Conservation (phyloP, 2,888 invertebrate genomes). For the Morinoia aosen region DNA sequence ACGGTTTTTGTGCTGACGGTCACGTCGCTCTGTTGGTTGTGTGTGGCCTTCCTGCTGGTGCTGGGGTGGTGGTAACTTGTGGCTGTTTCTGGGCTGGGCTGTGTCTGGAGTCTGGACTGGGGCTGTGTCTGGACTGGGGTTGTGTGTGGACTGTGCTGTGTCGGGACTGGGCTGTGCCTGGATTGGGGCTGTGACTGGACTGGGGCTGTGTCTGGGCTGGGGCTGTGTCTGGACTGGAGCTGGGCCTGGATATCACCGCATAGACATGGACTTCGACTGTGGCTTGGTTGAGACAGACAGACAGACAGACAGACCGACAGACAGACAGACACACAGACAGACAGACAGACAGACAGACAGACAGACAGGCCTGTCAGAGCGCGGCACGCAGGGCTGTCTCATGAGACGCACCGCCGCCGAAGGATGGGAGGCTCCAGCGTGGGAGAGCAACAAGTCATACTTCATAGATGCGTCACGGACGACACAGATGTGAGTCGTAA, state of each 20-base stretch:
- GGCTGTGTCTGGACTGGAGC: background rate
- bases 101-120: too few species aligned
- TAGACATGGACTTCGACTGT: too few species aligned
- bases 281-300: too few species aligned
- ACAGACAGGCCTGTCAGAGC: background rate
- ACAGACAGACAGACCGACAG: too few species aligned
- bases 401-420: background rate
- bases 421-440: background rate
- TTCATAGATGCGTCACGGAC: background rate
- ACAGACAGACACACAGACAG: too few species aligned
- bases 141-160: too few species aligned
- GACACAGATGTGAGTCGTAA: background rate
- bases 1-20: background rate
- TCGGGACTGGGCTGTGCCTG: too few species aligned
- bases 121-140: too few species aligned
- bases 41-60: background rate
- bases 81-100: too few species aligned
- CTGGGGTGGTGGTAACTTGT: background rate
- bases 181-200: too few species aligned
- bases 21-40: conserved; percentile 8
- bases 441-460: background rate
- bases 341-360: too few species aligned
- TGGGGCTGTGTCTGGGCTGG: background rate
- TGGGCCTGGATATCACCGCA: background rate
- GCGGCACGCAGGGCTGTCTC: background rate